These are phyloP conservation scores for Cataglyphis altisquamis DNA, from an alignment of 2,888 invertebrate species.

Conservation along the genomic window DNA sequence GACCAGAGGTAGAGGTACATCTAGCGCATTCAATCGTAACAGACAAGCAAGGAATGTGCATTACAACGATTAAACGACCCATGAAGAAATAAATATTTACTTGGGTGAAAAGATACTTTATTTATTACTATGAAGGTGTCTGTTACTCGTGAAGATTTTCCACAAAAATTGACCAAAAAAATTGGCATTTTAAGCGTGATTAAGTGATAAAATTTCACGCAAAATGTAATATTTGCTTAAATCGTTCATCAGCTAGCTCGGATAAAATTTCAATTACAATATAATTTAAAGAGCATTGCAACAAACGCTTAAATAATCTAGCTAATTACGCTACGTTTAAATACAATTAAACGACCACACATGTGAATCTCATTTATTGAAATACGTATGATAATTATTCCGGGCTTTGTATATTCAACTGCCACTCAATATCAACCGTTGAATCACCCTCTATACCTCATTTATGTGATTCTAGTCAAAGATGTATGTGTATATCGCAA, in stretches of 20 bases:
- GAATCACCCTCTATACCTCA: constrained; percentile 30
- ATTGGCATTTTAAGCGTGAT: neutral
- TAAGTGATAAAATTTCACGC: neutral
- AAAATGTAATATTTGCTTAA: neutral
- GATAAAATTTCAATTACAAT: constrained; percentile 8
- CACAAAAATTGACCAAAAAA: neutral
- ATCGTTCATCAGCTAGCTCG: neutral
- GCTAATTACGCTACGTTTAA: constrained; percentile 43
- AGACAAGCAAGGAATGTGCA: constrained; percentile 60
- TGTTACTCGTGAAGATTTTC: neutral
- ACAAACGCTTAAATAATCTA: constrained; percentile 34
- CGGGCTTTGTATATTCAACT: constrained; percentile 41
- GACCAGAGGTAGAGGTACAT: constrained; percentile 64
- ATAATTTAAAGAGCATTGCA: constrained; percentile 21
- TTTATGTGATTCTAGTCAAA: constrained; percentile 45
- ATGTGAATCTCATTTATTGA: constrained; percentile 49
- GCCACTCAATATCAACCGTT: constrained; percentile 47
- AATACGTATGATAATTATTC: constrained; percentile 49
- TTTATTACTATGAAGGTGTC: neutral
- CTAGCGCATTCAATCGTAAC: constrained; percentile 39
- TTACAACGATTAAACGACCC: constrained; percentile 36
- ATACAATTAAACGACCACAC: constrained; percentile 43
- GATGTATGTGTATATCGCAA: constrained; percentile 7
- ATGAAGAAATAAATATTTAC: neutral
- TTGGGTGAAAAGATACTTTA: neutral